Evolutionary conservation across 1,140 invertebrate species (phyloP).

Genomic region (Halesus radiatus): DNA sequence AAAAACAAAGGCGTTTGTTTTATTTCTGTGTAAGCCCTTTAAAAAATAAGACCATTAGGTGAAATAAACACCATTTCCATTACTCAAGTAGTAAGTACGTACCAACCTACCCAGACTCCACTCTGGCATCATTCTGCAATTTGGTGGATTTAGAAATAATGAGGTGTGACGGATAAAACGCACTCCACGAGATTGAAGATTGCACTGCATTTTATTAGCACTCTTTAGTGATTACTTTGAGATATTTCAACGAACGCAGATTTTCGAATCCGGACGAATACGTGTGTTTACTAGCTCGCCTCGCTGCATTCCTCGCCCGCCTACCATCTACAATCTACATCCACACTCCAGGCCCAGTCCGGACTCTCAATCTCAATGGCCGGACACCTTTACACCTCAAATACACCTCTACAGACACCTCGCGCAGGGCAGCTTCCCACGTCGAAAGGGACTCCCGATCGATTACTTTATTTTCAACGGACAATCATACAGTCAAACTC

Average conservation of each 20-base stretch:
- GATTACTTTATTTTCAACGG: too few relatives aligned
- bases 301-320: slow-evolving; percentile 24
- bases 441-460: too few relatives aligned
- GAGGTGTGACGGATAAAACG: background rate
- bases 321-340: background rate
- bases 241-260: background rate
- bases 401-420: too few relatives aligned
- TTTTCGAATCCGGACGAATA: background rate
- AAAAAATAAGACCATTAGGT: too few relatives aligned
- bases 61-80: too few relatives aligned
- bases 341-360: background rate
- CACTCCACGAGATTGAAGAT: background rate
- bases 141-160: background rate
- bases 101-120: too few relatives aligned
- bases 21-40: too few relatives aligned
- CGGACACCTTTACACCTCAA: too few relatives aligned
- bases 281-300: slow-evolving; percentile 3
- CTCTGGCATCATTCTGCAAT: background rate
- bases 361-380: background rate
- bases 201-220: background rate
- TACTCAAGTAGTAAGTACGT: too few relatives aligned
- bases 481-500: background rate
- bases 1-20: too few relatives aligned
- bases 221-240: background rate
- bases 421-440: too few relatives aligned